A percentile compares a stretch with the other conserved stretches of the same genome.
Evolutionary conservation across 2,888 invertebrate species (phyloP).

Genomic region (Antheraea assamensis): DNA sequence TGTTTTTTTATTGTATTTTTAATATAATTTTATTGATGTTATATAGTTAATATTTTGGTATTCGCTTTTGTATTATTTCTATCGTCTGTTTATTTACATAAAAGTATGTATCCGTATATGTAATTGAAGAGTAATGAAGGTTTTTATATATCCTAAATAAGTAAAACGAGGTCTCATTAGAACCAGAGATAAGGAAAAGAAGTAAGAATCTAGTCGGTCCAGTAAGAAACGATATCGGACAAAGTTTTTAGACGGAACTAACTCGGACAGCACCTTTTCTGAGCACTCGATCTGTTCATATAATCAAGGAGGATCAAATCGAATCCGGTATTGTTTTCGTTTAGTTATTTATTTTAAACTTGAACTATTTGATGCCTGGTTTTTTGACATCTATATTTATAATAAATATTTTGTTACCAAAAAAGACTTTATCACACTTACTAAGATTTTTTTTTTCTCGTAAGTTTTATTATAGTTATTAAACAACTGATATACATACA

Average conservation of each 20-base stretch:
- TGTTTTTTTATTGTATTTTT: not conserved
- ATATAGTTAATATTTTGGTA: no score
- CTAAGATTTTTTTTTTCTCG: no score
- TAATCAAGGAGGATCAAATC: not conserved
- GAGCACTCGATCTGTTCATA: not conserved
- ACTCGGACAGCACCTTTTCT: not conserved
- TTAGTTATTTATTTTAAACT: not conserved
- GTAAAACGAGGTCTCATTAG: slow-evolving; percentile 4
- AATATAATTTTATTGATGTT: not conserved
- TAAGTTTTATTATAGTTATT: no score
- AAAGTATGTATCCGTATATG: no score
- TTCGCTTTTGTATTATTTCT: no score
- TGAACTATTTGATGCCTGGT: not conserved
- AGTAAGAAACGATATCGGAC: slow-evolving; percentile 9
- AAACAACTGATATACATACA: no score
- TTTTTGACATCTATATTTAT: not conserved
- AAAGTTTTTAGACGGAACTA: not conserved
- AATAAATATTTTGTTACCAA: no score
- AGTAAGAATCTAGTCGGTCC: slow-evolving; percentile 6
- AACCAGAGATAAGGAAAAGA: slow-evolving; percentile 15
- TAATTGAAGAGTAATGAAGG: no score
- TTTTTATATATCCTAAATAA: not conserved
- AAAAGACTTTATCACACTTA: no score
- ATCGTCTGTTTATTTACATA: no score
- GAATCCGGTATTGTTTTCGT: not conserved